These are phyloP conservation scores for Aphidoletes aphidimyza DNA, from an alignment of 2,888 invertebrate species.

Conservation along the genomic window DNA sequence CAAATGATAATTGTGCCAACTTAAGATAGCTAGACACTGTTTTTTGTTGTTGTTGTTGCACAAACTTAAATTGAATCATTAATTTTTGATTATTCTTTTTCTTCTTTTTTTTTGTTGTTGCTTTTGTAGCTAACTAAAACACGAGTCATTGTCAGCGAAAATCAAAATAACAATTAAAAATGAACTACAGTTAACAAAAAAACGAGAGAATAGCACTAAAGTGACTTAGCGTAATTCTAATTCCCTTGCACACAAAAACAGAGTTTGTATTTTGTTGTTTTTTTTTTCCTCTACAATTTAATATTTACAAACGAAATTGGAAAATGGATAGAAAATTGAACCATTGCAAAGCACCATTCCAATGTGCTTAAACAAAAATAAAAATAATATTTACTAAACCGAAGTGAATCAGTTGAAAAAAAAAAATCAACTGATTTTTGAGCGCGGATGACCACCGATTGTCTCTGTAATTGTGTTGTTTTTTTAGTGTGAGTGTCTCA, in stretches of 20 bases:
- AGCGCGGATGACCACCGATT: background rate
- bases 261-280: background rate
- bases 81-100: background rate
- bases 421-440: background rate
- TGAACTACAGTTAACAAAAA: background rate
- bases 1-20: background rate
- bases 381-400: conserved; percentile 10
- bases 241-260: background rate
- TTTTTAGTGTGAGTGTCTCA: background rate
- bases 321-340: too few relatives aligned
- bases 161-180: background rate
- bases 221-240: background rate
- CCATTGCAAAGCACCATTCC: too few relatives aligned
- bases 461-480: background rate
- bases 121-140: conserved; percentile 6
- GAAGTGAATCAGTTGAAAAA: background rate
- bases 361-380: too few relatives aligned
- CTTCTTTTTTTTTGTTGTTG: background rate
- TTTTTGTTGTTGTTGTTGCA: background rate
- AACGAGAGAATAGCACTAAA: background rate
- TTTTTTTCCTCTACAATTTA: too few relatives aligned
- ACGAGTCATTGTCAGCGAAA: conserved; percentile 26
- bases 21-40: conserved; percentile 23
- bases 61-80: conserved; percentile 9
- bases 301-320: too few relatives aligned